Percentiles rank a stretch among this genome's conserved stretches.
These are phyloP conservation scores for Campoplex capitator DNA, from an alignment of 2,888 invertebrate species.

Conservation along the genomic window DNA sequence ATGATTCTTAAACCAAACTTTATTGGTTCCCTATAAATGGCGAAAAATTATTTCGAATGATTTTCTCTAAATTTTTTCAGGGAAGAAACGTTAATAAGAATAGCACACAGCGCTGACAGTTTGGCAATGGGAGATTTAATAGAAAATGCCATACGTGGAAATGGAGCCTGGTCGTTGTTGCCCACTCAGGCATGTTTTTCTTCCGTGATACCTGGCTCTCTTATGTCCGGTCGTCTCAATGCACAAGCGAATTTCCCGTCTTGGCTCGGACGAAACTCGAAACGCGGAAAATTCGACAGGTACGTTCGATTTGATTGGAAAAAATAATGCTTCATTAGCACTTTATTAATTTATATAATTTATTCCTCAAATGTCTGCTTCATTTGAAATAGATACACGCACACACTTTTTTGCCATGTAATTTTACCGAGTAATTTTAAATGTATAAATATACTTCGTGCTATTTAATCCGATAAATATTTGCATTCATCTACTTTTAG, in stretches of 20 bases:
- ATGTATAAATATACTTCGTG: background rate
- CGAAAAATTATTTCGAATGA: background rate
- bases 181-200: conserved; percentile 95
- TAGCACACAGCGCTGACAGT: conserved; percentile 93
- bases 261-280: conserved; percentile 99
- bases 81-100: conserved; percentile 87
- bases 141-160: conserved; percentile 92
- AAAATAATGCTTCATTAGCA: background rate
- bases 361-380: background rate
- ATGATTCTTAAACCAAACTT: background rate
- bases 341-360: background rate
- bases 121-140: conserved; percentile 94
- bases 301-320: conserved; percentile 80
- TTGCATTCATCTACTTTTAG: conserved; percentile 64
- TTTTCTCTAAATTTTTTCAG: conserved; percentile 80
- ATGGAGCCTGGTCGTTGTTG: conserved; percentile 94
- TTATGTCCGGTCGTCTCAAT: conserved; percentile 92
- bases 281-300: conserved; percentile 92
- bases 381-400: too few species aligned
- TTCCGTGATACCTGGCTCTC: conserved; percentile 95
- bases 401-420: too few species aligned
- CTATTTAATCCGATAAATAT: background rate
- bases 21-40: background rate
- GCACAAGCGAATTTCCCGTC: conserved; percentile 95
- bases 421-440: background rate